phyloP scores from a whole-genome alignment of 2,888 invertebrate species.

The Drosophila paucipuncta region DNA sequence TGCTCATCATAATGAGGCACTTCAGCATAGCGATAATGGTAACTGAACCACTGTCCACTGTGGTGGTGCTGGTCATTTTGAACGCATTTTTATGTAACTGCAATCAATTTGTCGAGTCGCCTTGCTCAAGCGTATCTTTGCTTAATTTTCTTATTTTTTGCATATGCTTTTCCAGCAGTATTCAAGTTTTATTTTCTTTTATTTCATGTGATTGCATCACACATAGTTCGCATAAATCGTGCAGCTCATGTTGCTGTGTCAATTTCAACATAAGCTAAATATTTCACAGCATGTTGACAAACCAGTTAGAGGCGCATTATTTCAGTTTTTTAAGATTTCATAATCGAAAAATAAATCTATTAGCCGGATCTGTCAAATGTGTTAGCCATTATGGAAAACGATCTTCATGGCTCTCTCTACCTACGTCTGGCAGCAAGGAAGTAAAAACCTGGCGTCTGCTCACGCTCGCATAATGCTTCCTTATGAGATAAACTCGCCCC shows the following conservation, averaged over 20 bases:
- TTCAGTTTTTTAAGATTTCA: constrained; percentile 57
- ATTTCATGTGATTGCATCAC: constrained; percentile 42
- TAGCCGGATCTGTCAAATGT: constrained; percentile 45
- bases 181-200: constrained; percentile 3
- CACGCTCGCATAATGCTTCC: constrained; percentile 61
- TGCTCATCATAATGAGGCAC: constrained; percentile 29
- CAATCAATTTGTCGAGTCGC: constrained; percentile 15
- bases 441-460: constrained; percentile 36
- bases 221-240: constrained; percentile 30
- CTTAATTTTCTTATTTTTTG: constrained; percentile 24
- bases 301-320: constrained; percentile 60
- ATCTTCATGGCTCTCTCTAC: constrained; percentile 29
- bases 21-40: constrained; percentile 16
- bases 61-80: constrained; percentile 1
- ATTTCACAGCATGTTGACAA: constrained; percentile 48
- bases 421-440: constrained; percentile 42
- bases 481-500: constrained; percentile 35
- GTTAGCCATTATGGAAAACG: constrained; percentile 72
- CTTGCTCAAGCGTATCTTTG: constrained; percentile 23
- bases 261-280: constrained; percentile 15
- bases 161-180: constrained; percentile 40
- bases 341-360: constrained; percentile 57
- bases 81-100: constrained; percentile 59
- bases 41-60: constrained; percentile 26
- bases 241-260: constrained; percentile 37